Evolutionary conservation across 2,888 invertebrate genomes (phyloP).

Genomic region (Dascillus cervinus): DNA sequence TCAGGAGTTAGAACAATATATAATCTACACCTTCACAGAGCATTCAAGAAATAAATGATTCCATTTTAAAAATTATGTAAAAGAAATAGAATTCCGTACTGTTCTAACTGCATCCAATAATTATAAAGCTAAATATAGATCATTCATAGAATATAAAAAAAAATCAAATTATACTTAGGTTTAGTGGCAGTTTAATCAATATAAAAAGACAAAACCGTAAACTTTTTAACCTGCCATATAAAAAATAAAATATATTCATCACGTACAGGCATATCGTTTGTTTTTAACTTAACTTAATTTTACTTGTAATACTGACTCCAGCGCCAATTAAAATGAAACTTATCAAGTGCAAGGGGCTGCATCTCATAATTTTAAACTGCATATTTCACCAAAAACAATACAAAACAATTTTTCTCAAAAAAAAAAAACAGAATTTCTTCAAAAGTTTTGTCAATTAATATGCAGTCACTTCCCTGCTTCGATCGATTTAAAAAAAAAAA

Average conservation of each 20-base stretch:
- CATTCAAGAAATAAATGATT: background rate
- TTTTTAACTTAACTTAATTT: too few relatives aligned
- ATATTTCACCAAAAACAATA: too few relatives aligned
- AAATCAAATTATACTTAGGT: background rate
- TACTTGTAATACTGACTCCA: too few relatives aligned
- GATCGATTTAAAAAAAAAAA: background rate
- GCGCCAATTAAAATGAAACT: too few relatives aligned
- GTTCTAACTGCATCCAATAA: slow-evolving; percentile 7
- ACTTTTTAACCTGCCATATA: background rate
- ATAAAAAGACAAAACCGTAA: slow-evolving; percentile 5
- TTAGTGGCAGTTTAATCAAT: slow-evolving; percentile 2
- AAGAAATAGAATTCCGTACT: background rate
- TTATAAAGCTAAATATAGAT: slow-evolving; percentile 3
- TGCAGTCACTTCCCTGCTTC: slow-evolving; percentile 24
- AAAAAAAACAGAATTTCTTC: slow-evolving; percentile 2
- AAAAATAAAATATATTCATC: background rate
- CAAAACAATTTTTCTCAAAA: background rate
- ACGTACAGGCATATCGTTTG: too few relatives aligned
- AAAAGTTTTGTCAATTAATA: background rate
- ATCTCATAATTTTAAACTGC: too few relatives aligned
- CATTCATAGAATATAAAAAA: background rate
- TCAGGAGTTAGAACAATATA: slow-evolving; percentile 5
- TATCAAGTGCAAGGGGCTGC: too few relatives aligned
- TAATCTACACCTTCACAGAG: too few relatives aligned
- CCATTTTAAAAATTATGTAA: background rate